Base-by-base conservation (phyloP, 2,888 invertebrate species). In the Orthonevra nobilis region DNA sequence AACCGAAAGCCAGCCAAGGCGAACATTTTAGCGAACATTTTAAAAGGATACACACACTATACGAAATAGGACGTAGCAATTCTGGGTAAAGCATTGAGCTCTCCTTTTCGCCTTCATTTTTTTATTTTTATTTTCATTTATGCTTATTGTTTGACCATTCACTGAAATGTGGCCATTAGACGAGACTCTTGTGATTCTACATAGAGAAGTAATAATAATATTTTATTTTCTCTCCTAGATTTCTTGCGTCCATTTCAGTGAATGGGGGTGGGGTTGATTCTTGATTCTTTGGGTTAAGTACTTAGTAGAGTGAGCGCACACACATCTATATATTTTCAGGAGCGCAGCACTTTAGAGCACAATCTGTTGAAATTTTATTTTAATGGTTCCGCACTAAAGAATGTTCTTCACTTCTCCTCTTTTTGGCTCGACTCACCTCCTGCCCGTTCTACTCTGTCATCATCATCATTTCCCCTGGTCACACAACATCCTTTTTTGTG, bases 301-400 rank as follows among this genome's bases (percentile, higher is more conserved):
- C 48, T 61, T 28, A 48, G 36, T 42, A 12, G 54, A 46, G 46
- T 23, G 30, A 19, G 30, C 30, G 12, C 36, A 40, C 14, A 20
- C 46, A 40, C 10, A 32, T 6, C n/a, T 34, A 10, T 7, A 23
- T 23, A 26, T 36, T 32, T 38, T 38, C 4, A 68, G 48, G 14
- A 46, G 7, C 12, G 23, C 23, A 48, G 48, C 44, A 60, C 52
- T 70, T 52, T 52, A 30, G 19, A 42, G 44, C 61, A 61, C 70
- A 70, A 70, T 61, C 61, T 61, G 70, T 52, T 61, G 52, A 61
- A 61, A 70, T 70, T 70, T 52, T 70, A 70, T 70, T 70, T 68
- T 68, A 61, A 70, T 70, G 61, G 48, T 60, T 70, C 44, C 42
- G 52, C 36, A 70, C 61, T 52, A 44, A 70, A 70, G 60, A 52